Evolutionary conservation across 2,797 vertebrate genomes (phyloP), one percentile per base, ranked within the genome.

Genomic region (Salmo trutta): DNA sequence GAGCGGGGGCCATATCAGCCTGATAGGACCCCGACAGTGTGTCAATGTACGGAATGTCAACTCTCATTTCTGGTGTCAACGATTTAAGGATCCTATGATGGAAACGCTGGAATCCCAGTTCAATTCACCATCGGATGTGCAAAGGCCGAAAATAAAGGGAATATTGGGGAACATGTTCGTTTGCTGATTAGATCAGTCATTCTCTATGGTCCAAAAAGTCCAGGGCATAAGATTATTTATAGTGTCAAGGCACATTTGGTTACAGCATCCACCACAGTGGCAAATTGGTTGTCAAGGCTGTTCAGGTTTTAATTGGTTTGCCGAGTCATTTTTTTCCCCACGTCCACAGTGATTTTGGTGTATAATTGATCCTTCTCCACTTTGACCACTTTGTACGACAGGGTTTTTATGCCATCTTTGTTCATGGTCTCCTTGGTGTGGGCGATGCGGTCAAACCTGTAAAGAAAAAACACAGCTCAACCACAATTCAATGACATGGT

Each of bases 271-370:
- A 77, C 17, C 19, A 33, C 36, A 79, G 68, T 33, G 17, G 29
- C 10, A 5, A 54, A n/a, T 24, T 15, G 5, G 12, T 73, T 17
- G 19, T 36, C 70, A 21, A 56, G 71, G 52, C 52, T 2, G 24
- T 51, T 52, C 29, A 27, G 14, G 47, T 16, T 47, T 70, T 10
- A 15, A 56, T 21, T 29, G 12, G 27, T 52, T 27, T 53, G n/a
- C 24, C 21, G 27, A 77, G 24, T 73, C 5, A 88, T 0, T 95
- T 94, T 94, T 0, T 91, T 92, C 29, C 98, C 97, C 53, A 98
- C 88, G 54, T 97, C 95, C 92, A 98, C 98, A 33, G 95, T 97
- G 90, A 99, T 94, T 91, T 91, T 92, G 71, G 97, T 98, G 92
- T 92, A 99, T 19, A 98, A 93, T 0, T 90, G 91, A n/a, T 94